A percentile compares a stretch with the other conserved stretches of the same genome.
Conservation (phyloP, 2,113 vertebrate genomes). For the Pelecanus crispus region DNA sequence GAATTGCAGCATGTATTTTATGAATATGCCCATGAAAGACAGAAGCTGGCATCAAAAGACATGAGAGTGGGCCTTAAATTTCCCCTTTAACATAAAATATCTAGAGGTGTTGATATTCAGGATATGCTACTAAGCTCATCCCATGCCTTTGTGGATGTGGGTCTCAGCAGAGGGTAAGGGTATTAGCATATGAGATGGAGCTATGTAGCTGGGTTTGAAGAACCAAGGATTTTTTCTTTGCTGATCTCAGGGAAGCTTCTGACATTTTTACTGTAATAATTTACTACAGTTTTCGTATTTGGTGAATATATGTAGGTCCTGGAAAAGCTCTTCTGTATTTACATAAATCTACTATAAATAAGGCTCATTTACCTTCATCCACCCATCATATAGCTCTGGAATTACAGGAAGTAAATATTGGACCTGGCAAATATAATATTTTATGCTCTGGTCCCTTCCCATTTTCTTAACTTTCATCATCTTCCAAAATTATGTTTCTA, state of each 20-base stretch:
- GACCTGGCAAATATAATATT: slow-evolving; percentile 15
- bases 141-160: neutral
- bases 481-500: slow-evolving; percentile 7
- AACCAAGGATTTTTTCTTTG: neutral
- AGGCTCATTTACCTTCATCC: slow-evolving; percentile 33
- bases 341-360: slow-evolving; percentile 46
- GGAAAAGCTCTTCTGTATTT: slow-evolving; percentile 40
- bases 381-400: slow-evolving; percentile 12
- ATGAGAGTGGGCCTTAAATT: neutral
- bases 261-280: slow-evolving; percentile 42
- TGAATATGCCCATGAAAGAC: neutral
- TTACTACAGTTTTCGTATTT: slow-evolving; percentile 43
- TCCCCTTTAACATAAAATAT: neutral
- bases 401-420: slow-evolving; percentile 43
- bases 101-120: neutral
- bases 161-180: neutral
- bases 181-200: neutral
- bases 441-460: slow-evolving; percentile 12
- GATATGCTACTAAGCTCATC: neutral
- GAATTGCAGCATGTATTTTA: neutral
- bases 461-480: slow-evolving; percentile 32
- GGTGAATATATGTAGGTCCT: slow-evolving; percentile 31
- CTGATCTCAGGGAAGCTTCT: slow-evolving; percentile 23
- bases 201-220: neutral
- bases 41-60: neutral